Conservation (phyloP, 2,113 vertebrate genomes). For the Nesoenas mayeri region DNA sequence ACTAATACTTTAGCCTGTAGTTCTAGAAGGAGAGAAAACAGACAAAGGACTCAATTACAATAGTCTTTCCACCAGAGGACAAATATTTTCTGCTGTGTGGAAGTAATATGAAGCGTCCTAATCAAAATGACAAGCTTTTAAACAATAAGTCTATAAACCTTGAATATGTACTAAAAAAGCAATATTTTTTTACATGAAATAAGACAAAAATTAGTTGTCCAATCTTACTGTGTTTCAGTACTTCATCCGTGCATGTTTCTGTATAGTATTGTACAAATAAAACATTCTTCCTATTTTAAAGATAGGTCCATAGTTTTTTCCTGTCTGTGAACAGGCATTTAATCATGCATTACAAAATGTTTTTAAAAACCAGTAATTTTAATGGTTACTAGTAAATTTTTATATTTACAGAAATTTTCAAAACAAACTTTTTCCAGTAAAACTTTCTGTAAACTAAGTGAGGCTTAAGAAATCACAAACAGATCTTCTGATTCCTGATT, state of each 20-base stretch:
- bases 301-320: background rate
- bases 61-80: background rate
- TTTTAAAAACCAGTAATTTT: background rate
- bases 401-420: background rate
- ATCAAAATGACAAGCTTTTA: background rate
- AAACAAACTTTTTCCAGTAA: background rate
- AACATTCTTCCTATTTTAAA: background rate
- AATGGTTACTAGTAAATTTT: background rate
- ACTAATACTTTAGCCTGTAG: background rate
- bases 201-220: background rate
- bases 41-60: background rate
- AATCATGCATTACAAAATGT: background rate
- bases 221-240: background rate
- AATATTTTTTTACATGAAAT: background rate
- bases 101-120: background rate
- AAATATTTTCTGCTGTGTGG: background rate
- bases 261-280: background rate
- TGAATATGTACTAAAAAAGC: background rate
- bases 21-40: background rate
- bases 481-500: background rate
- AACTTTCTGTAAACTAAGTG: background rate
- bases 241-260: background rate
- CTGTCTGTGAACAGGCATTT: background rate
- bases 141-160: background rate
- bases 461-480: background rate